Conservation (phyloP, 2,888 invertebrate genomes). For the Glomeris marginata region DNA sequence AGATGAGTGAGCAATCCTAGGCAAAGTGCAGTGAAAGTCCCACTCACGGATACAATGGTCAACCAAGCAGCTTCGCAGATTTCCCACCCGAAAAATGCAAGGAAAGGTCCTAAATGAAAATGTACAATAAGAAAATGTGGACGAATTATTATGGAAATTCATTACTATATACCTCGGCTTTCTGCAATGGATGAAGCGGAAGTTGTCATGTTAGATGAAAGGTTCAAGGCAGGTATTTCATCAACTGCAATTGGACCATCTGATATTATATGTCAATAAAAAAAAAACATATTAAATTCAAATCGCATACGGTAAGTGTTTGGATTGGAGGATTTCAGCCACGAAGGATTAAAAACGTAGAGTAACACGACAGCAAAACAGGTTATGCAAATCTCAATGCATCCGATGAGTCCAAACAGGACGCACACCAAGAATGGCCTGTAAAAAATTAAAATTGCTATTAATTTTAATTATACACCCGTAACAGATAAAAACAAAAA, state of each 20-base stretch:
- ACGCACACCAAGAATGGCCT: slow-evolving; percentile 8
- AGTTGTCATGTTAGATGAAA: background rate
- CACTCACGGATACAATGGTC: slow-evolving; percentile 4
- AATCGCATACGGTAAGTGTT: too few relatives aligned
- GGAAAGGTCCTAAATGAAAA: too few relatives aligned
- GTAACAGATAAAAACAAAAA: background rate
- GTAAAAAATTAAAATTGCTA: background rate
- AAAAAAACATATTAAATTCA: too few relatives aligned
- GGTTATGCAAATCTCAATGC: slow-evolving; percentile 1
- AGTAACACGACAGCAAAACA: background rate
- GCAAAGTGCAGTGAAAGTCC: slow-evolving; percentile 1
- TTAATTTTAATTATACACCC: background rate
- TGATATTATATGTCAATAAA: too few relatives aligned
- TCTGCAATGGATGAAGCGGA: background rate
- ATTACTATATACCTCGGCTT: background rate
- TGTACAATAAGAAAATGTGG: too few relatives aligned
- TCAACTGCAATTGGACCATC: too few relatives aligned
- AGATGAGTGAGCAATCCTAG: slow-evolving; percentile 6
- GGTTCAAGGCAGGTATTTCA: too few relatives aligned
- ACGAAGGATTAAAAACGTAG: slow-evolving; percentile 6
- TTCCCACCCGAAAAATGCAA: too few relatives aligned
- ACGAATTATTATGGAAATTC: background rate
- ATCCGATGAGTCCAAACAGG: slow-evolving; percentile 6
- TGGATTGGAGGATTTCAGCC: background rate
- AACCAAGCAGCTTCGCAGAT: slow-evolving; percentile 6